Base-by-base conservation (phyloP, 2,888 invertebrate genomes). In the Dasysyrphus tricinctus region DNA sequence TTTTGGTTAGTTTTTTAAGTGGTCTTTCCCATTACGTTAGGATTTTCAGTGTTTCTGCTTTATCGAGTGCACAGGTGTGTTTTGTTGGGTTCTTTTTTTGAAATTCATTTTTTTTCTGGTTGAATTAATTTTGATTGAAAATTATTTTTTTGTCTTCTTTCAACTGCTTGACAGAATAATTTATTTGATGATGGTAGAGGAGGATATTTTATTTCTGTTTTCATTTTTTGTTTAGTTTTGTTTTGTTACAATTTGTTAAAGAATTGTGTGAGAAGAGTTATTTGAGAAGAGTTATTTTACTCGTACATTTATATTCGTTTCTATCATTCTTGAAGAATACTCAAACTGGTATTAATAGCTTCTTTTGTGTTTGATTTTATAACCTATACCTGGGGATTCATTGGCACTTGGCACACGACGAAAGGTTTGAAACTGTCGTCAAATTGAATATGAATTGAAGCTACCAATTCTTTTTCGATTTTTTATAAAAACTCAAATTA, bases 1-100 rank as follows among this genome's bases (percentile, higher is more conserved):
- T 24, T 29, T 54, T 72, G 73, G 63, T 61, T 75, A 24, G n/a
- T 59, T 54, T 73, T 49, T 72, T 12, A 72, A 82, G 86, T 82
- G 82, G 82, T 81, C 70, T 82, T 82, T 61, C 82, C 82, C 81
- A 86, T 81, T 86, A 85, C 57, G 54, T 42, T 72, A 2, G 57
- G 70, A 57, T 73, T 72, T 77, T 86, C 51, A 61, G 63, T 51
- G 44, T 78, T 76, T 59, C 49, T 76, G 34, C 70, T 65, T 59
- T 63, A 73, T 69, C 61, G 19, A 69, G 67, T 54, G 81, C 81
- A 74, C 82, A 78, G 82, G 78, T 81, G 81, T 85, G 81, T 59
- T 59, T 59, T n/a, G 51, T 39, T 57, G 42, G 54, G 11, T 42
- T 70, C 37, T 57, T 44, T 76, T 11, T n/a, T 67, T 44, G 51